These are phyloP conservation scores for Toxotes lorentzi DNA, from an alignment of 2,797 vertebrate genomes.

Conservation along the genomic window DNA sequence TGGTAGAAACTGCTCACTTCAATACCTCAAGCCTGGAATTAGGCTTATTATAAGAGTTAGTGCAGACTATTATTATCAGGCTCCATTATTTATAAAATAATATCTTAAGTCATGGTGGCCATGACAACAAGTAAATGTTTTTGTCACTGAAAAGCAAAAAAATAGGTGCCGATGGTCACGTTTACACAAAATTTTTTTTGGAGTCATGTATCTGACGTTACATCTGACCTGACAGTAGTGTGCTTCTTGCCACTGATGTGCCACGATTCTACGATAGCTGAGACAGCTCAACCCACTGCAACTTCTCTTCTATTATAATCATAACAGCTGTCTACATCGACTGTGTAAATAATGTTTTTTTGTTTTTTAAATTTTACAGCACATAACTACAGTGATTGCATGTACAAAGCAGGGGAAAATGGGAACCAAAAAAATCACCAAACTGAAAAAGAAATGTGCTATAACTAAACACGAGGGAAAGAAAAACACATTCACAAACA, in stretches of 20 bases:
- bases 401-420: neutral
- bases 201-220: neutral
- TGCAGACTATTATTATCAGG: neutral
- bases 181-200: neutral
- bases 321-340: neutral
- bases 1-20: neutral
- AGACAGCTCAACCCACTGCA: neutral
- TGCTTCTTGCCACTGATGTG: neutral
- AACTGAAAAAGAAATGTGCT: neutral
- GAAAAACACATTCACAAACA: neutral
- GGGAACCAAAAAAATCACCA: neutral
- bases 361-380: too few relatives aligned
- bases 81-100: neutral
- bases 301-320: neutral
- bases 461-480: neutral
- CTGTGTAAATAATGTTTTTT: neutral
- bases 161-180: neutral
- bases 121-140: slow-evolving; percentile 8
- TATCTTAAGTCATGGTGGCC: neutral
- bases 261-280: neutral
- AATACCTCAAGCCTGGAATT: slow-evolving; percentile 2
- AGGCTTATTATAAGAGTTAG: too few relatives aligned
- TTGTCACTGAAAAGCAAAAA: slow-evolving; percentile 1
- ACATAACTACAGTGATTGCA: too few relatives aligned
- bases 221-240: too few relatives aligned